Conservation (phyloP, 1,140 invertebrate species). For the Pseudomyrmex concolor region DNA sequence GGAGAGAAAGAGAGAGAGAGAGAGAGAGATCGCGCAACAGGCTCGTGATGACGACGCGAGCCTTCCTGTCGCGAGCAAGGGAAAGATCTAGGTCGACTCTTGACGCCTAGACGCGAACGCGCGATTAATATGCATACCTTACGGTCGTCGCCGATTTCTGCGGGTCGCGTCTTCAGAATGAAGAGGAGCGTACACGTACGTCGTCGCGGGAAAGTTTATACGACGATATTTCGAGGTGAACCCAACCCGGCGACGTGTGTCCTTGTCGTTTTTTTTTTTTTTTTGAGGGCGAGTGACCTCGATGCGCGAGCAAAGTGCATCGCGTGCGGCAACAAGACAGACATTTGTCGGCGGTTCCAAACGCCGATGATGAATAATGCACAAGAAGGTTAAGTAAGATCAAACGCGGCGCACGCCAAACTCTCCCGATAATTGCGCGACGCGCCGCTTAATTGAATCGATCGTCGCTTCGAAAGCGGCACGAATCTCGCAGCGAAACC, state of each 20-base stretch:
- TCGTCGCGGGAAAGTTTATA: slow-evolving; percentile 64
- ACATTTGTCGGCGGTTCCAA: slow-evolving; percentile 7
- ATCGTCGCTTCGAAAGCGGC: slow-evolving; percentile 20
- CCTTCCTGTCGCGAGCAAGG: slow-evolving; percentile 27
- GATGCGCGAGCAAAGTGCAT: slow-evolving; percentile 37
- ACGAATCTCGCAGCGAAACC: not conserved
- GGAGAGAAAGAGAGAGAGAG: no score
- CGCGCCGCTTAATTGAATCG: slow-evolving; percentile 34
- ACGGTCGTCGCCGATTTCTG: slow-evolving; percentile 22
- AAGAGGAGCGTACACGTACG: slow-evolving; percentile 48
- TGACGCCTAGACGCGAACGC: slow-evolving; percentile 59
- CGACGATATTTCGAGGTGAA: slow-evolving; percentile 51
- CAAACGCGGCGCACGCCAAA: not conserved
- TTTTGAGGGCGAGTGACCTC: slow-evolving; percentile 23
- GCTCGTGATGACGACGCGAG: slow-evolving; percentile 3
- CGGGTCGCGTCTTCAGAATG: slow-evolving; percentile 52
- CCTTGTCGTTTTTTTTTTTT: not conserved
- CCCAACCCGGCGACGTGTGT: not conserved
- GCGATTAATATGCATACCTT: slow-evolving; percentile 67
- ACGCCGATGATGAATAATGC: slow-evolving; percentile 47
- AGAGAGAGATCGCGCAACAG: no score
- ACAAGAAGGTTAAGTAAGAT: slow-evolving; percentile 53
- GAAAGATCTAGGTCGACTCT: slow-evolving; percentile 59
- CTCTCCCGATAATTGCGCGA: slow-evolving; percentile 21
- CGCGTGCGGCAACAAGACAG: not conserved